phyloP scores from a whole-genome alignment of 2,888 invertebrate species.

The Agonopterix arenella region DNA sequence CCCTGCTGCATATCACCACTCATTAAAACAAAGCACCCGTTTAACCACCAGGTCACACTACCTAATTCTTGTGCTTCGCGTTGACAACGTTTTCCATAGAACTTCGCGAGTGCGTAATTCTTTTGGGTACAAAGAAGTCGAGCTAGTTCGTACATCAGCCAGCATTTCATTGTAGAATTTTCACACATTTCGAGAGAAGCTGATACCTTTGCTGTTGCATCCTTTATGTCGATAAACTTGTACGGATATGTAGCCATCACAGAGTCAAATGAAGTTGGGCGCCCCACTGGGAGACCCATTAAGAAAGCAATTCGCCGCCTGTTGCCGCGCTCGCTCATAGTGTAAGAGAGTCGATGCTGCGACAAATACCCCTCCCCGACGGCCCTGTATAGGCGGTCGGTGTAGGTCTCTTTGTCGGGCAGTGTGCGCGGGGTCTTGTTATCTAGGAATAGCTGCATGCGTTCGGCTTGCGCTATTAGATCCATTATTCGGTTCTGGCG shows the following conservation, averaged over 20 bases:
- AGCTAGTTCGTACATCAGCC: constrained; percentile 64
- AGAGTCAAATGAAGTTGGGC: constrained; percentile 65
- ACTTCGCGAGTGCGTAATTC: constrained; percentile 64
- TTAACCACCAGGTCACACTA: constrained; percentile 61
- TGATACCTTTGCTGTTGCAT: constrained; percentile 49
- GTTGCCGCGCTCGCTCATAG: constrained; percentile 62
- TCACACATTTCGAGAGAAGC: constrained; percentile 62
- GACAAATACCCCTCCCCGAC: constrained; percentile 62
- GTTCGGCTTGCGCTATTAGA: constrained; percentile 56
- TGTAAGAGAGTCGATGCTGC: constrained; percentile 60
- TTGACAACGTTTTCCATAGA: constrained; percentile 64
- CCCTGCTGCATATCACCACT: constrained; percentile 70
- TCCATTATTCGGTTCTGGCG: constrained; percentile 52
- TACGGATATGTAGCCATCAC: constrained; percentile 65
- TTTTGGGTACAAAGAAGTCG: constrained; percentile 57
- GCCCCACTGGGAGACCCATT: constrained; percentile 59
- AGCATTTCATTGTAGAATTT: constrained; percentile 64
- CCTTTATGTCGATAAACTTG: constrained; percentile 58
- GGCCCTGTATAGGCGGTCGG: constrained; percentile 55
- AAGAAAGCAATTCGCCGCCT: constrained; percentile 63
- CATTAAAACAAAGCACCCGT: constrained; percentile 60
- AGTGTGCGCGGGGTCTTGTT: constrained; percentile 54
- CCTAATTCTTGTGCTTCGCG: constrained; percentile 54
- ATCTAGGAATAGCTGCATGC: constrained; percentile 66
- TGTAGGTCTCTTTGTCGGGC: constrained; percentile 59